Evolutionary conservation across 1,140 invertebrate genomes (phyloP).

Genomic region (Leptestheria dahalacensis): DNA sequence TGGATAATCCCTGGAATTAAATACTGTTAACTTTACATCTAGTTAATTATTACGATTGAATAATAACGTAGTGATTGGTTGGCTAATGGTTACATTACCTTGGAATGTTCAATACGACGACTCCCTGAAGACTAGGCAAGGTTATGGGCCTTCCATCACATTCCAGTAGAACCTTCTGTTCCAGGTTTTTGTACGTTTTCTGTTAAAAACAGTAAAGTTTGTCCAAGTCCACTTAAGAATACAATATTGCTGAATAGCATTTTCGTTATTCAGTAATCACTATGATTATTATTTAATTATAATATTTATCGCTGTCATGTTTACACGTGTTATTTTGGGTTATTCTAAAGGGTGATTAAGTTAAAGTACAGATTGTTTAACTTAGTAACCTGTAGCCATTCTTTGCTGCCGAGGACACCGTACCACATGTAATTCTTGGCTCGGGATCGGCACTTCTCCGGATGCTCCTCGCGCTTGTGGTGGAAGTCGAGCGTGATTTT

Average conservation of each 20-base stretch:
- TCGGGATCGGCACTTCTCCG: constrained; percentile 85
- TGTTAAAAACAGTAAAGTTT: no score
- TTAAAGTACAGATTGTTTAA: not conserved
- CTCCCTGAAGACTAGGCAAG: constrained; percentile 83
- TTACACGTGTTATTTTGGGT: no score
- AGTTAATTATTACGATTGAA: no score
- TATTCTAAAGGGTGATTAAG: no score
- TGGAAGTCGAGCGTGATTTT: constrained; percentile 97
- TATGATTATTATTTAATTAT: no score
- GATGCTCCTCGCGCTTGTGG: constrained; percentile 92
- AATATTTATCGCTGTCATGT: no score
- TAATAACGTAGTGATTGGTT: no score
- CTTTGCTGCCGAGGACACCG: constrained; percentile 85
- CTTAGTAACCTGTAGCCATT: constrained; percentile 46
- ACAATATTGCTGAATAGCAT: no score
- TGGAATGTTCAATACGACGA: constrained; percentile 93
- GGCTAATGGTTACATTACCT: constrained; percentile 41
- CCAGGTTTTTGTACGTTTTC: constrained; percentile 90
- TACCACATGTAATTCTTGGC: constrained; percentile 81
- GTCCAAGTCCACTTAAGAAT: no score
- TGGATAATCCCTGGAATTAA: no score
- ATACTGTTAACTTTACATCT: no score
- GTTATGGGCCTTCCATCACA: constrained; percentile 85
- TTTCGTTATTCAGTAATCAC: no score
- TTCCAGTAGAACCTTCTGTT: constrained; percentile 82